Evolutionary conservation across 2,797 vertebrate genomes (phyloP), one percentile per base, ranked within the genome.

Genomic region (Poeciliopsis presidionis): DNA sequence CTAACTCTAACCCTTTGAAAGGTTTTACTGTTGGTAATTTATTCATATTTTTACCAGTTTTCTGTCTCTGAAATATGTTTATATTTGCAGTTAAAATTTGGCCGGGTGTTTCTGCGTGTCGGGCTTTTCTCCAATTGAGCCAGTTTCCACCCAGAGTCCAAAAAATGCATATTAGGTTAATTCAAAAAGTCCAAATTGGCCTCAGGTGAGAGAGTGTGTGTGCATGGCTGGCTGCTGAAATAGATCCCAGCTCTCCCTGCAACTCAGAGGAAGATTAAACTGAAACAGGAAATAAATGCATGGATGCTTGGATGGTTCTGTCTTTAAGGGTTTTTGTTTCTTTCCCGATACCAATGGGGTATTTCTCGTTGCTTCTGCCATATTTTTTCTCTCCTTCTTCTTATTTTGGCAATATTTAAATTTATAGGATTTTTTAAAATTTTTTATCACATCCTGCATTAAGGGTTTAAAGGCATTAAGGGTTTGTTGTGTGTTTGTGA

Each of bases 251-350:
- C 20, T 67, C 20, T 1, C 36, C 41, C 65, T 45, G 65, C 22
- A n/a, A 45, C 8, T 28, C 22, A 25, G 22, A 45, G 39, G 20
- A 45, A n/a, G 39, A 43, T 69, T 45, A 69, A 43, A 43, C 65
- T n/a, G 12, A 69, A 45, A 43, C 39, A 69, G 39, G 25, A 69
- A 57, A 25, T n/a, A 41, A 55, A 55, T 74, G 36, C 39, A 55
- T 28, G 51, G 72, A n/a, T 69, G 65, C 22, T 45, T 69, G 65
- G 39, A 45, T 69, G 65, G 11, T 41, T 69, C 25, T 69, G 61
- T n/a, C 65, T 45, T 43, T 45, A 14, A 69, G 65, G 65, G 22
- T 45, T 69, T 67, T 25, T 41, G 8, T n/a, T 69, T 69, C 1
- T 43, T 45, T n/a, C 9, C 12, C 0, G 12, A 41, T 5, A 13